Base-by-base conservation (phyloP, 2,888 invertebrate species). In the Chromoteleia sp. region DNA sequence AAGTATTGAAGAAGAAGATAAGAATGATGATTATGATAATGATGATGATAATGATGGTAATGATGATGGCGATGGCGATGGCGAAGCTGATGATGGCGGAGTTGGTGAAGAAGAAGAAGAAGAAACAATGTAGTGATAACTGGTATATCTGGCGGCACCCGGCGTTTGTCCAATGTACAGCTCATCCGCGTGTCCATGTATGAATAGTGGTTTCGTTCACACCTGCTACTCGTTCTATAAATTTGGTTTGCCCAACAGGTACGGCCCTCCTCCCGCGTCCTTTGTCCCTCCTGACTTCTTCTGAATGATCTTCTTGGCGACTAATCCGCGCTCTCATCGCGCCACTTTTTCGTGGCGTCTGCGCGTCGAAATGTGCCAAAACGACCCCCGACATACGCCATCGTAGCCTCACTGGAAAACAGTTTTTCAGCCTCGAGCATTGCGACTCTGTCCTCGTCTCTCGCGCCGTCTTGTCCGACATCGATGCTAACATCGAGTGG, bases 401-500 rank as follows among this genome's bases (percentile, higher is more conserved):
- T 85, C 84, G 85, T 82, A 65, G 76, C 83, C 83, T 45, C 68
- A 78, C 88, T 88, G 88, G 88, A 88, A 88, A 76, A 87, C 61
- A 85, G 85, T 85, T 84, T 85, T 84, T 83, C 45, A 81, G 81
- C 83, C 82, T 79, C 83, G 78, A 83, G 83, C 84, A 86, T 83
- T 81, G 86, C 84, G 85, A 85, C 84, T 85, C 85, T 85, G 84
- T 85, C 84, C 84, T 84, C 82, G 81, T 81, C 83, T 78, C 84
- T 81, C 83, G 71, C 63, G 68, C 17, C 48, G 41, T 67, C 73
- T 41, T 71, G 29, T 30, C 39, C 67, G 65, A 68, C 83, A 84
- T 85, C 56, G 33, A 86, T 88, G 84, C 85, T 85, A 86, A 85
- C 88, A 88, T 90, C 87, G 89, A 87, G 87, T 87, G 86, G 89